Evolutionary conservation across 2,797 vertebrate species (phyloP).

Genomic region (Poeciliopsis turneri): DNA sequence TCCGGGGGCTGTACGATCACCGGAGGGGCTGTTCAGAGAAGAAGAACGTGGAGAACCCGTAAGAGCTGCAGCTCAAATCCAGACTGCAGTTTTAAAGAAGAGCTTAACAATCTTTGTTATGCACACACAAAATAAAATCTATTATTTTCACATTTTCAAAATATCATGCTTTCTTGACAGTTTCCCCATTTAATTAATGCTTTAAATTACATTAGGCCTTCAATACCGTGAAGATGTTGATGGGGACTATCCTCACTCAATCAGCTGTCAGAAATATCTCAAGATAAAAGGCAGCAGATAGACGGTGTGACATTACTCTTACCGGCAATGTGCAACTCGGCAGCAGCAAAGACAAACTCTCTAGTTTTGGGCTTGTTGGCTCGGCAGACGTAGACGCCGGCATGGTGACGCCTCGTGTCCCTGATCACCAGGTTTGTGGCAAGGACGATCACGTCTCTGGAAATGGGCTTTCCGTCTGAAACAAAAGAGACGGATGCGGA

Average conservation of each 20-base stretch:
- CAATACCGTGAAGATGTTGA: background rate
- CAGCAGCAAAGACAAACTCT: slow-evolving; percentile 89
- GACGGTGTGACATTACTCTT: slow-evolving; percentile 50
- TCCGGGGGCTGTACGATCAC: slow-evolving; percentile 92
- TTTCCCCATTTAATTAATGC: background rate
- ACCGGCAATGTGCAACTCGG: slow-evolving; percentile 93
- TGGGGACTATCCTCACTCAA: background rate
- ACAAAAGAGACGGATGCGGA: slow-evolving; percentile 41
- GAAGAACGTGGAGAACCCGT: slow-evolving; percentile 2
- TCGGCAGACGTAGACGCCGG: slow-evolving; percentile 92
- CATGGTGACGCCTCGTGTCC: slow-evolving; percentile 88
- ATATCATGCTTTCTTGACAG: background rate
- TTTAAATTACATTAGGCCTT: background rate
- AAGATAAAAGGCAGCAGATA: background rate
- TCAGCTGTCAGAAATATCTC: background rate
- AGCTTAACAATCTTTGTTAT: too few species aligned
- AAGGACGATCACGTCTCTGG: slow-evolving; percentile 91
- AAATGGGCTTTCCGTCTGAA: slow-evolving; percentile 92
- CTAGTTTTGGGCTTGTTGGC: slow-evolving; percentile 95
- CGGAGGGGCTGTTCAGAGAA: slow-evolving; percentile 83
- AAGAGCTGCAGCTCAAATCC: background rate
- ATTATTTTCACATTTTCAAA: background rate
- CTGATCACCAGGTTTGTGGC: slow-evolving; percentile 93
- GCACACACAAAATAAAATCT: background rate
- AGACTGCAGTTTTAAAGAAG: background rate